These are phyloP conservation scores for Morbakka virulenta DNA, from an alignment of 30 jellyfish, hydroid and myxozoan species.

Conservation along the genomic window DNA sequence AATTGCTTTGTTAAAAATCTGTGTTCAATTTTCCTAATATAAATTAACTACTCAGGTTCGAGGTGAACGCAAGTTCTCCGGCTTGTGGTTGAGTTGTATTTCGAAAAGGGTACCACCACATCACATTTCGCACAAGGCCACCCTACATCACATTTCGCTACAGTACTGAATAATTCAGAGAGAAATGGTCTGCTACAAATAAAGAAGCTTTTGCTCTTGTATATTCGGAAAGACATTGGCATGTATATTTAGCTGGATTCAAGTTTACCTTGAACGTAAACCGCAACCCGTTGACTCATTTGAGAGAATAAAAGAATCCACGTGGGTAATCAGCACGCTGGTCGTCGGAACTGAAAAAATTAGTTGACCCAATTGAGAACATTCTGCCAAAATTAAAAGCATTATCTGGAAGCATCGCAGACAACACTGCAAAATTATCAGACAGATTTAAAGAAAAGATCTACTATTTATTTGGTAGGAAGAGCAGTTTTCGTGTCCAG, in stretches of 20 bases:
- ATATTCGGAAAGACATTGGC: conserved; percentile 23
- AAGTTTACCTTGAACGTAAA: conserved; percentile 4
- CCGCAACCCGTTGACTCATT: conserved; percentile 20
- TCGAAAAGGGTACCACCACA: background rate
- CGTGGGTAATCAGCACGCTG: conserved; percentile 53
- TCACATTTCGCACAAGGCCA: too few relatives aligned
- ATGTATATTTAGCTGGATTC: conserved; percentile 25
- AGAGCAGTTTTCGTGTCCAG: background rate
- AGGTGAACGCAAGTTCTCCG: conserved; percentile 20
- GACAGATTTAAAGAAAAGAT: conserved; percentile 7
- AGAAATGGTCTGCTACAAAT: conserved; percentile 13
- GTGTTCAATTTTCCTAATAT: conserved; percentile 14
- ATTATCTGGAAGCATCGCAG: conserved; percentile 4
- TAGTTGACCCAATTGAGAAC: conserved; percentile 1
- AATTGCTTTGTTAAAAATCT: conserved; percentile 22
- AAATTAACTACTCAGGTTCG: conserved; percentile 19
- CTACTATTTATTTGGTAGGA: background rate
- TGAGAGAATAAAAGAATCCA: conserved; percentile 21
- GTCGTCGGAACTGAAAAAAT: conserved; percentile 42
- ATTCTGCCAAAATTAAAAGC: conserved; percentile 24
- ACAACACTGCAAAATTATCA: background rate
- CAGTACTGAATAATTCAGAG: conserved; percentile 16
- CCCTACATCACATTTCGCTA: conserved; percentile 25
- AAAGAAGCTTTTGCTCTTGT: conserved; percentile 33
- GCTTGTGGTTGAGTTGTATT: conserved; percentile 1